Conservation (phyloP, 2,113 vertebrate species). For the Asarcornis scutulata region DNA sequence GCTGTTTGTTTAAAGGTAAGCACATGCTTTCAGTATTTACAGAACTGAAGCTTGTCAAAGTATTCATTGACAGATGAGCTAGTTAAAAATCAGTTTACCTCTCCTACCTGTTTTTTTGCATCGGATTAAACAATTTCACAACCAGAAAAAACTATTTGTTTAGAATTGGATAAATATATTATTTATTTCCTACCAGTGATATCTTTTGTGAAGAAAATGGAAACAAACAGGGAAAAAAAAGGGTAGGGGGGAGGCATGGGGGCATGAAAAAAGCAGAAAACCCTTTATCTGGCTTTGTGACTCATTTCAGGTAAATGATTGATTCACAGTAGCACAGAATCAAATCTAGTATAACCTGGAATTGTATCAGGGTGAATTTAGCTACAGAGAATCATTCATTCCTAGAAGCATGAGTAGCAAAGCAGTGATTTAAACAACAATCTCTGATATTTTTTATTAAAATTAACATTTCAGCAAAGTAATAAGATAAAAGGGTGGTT, state of each 20-base stretch:
- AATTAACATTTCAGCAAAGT: slow-evolving; percentile 51
- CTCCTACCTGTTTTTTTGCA: background rate
- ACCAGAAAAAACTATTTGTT: background rate
- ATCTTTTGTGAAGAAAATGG: background rate
- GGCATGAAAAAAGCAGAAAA: slow-evolving; percentile 2
- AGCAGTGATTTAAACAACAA: slow-evolving; percentile 9
- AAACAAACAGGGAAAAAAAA: background rate
- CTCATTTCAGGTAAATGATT: slow-evolving; percentile 31
- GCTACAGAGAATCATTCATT: background rate
- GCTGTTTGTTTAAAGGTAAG: background rate
- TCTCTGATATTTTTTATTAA: slow-evolving; percentile 1
- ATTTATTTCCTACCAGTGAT: background rate
- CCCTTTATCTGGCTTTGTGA: background rate
- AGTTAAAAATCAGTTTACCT: background rate
- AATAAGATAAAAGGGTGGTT: background rate
- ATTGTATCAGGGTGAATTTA: slow-evolving; percentile 10
- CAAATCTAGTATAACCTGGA: slow-evolving; percentile 21
- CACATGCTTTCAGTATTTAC: background rate
- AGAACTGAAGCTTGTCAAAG: background rate
- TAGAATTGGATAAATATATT: background rate
- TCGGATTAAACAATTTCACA: background rate
- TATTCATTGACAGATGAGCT: background rate
- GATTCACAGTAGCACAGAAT: slow-evolving; percentile 28
- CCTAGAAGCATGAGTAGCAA: background rate
- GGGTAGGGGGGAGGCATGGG: too few species aligned